Base-by-base conservation (phyloP, 2,888 invertebrate species). In the Cordilura impudica region DNA sequence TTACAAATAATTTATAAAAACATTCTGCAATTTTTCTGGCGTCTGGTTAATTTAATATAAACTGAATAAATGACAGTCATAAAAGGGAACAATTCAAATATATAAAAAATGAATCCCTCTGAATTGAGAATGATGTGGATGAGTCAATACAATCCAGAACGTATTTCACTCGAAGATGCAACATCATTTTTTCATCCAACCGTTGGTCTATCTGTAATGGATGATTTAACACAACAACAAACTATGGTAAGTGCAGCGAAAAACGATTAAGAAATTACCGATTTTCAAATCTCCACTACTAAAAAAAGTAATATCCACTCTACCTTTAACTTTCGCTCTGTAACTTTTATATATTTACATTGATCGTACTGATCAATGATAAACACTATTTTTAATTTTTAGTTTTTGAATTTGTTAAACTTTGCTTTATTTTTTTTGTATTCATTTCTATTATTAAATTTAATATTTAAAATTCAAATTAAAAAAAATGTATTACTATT, bases 141-240 rank as follows among this genome's bases (percentile, higher is more conserved):
- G 93, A 93, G 93, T 78, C 90, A 89, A 81, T 90, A 88, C 78
- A 89, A 88, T 82, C 88, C 88, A 4, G 90, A 90, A 72, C 87
- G 89, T 65, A 88, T 90, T 56, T 86, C 89, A 31, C 80, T 89
- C 31, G 90, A 90, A 76, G 90, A 90, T 87, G 86, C 89, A 31
- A 84, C 89, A 53, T 86, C 87, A 71, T 85, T 87, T 47, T 91
- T 91, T 72, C 91, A 92, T 83, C 88, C 91, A 72, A 88, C 91
- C 21, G 87, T 90, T 69, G 91, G 91, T 79, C 88, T 92, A 83
- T 90, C 92, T 66, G 90, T 92, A 83, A 90, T 92, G 88, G 92
- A 92, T 82, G 92, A 92, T 84, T 89, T 92, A 78, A 85, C 89
- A 18, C 86, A 89, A 29, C 89, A 89, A 82, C 89, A 91, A 70